Conservation (phyloP, 1,140 invertebrate species). For the Charaxes varanes region DNA sequence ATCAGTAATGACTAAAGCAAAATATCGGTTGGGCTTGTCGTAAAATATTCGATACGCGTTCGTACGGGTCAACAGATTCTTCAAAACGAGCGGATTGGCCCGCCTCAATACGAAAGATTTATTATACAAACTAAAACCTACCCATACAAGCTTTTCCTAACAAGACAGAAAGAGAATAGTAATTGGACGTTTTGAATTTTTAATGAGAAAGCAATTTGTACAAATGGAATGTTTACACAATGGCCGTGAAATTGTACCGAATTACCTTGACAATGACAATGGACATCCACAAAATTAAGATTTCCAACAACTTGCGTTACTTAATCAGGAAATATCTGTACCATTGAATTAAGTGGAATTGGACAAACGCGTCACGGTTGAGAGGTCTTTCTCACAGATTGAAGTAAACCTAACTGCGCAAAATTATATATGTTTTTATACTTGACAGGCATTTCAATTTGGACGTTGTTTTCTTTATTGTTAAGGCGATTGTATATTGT, state of each 20-base stretch:
- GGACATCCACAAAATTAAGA: constrained; percentile 27
- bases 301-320: constrained; percentile 25
- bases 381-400: constrained; percentile 50
- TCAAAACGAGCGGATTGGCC: no score
- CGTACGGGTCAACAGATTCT: constrained; percentile 1
- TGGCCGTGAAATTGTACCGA: constrained; percentile 14
- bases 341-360: constrained; percentile 27
- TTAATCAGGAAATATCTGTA: constrained; percentile 20
- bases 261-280: constrained; percentile 28
- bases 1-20: constrained; percentile 27
- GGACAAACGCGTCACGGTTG: constrained; percentile 35
- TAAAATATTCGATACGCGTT: constrained; percentile 20
- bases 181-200: no score
- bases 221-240: not conserved
- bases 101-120: no score
- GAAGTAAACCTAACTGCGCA: constrained; percentile 7
- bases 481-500: constrained; percentile 15
- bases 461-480: constrained; percentile 16
- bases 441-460: constrained; percentile 14
- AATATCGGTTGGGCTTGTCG: constrained; percentile 19
- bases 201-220: not conserved
- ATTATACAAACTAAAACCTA: no score
- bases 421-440: constrained; percentile 19
- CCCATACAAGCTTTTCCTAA: no score
- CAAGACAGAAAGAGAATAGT: no score